Evolutionary conservation across 2,797 vertebrate genomes (phyloP), one percentile per base, ranked within the genome.

Genomic region (Setipinna tenuifilis): DNA sequence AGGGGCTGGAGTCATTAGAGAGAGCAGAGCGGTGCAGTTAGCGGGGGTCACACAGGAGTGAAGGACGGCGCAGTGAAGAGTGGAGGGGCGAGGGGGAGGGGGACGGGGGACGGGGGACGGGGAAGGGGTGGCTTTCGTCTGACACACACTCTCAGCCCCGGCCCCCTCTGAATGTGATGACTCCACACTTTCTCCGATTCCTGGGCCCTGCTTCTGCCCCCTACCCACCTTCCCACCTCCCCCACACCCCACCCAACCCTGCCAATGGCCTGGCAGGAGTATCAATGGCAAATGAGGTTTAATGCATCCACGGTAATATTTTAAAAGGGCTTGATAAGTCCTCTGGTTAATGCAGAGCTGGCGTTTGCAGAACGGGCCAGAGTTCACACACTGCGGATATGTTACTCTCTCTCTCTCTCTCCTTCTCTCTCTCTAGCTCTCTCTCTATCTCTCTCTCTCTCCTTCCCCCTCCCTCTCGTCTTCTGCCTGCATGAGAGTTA

Each of bases 261-360:
- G 87, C 87, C 84, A 82, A 48, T 85, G 83, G 58, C 41, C 84
- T 48, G 16, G 57, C 84, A 58, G 25, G 46, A 81, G 61, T 59
- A 87, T 91, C 90, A 89, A 82, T 87, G 65, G 83, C 86, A 85
- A 83, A 88, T 88, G 85, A 90, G 46, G 82, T 87, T 86, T 92
- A 90, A 90, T 89, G 89, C 86, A 81, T 46, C 86, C 68, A 62
- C 50, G 62, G 85, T 90, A 88, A 89, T 87, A 88, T 89, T 91
- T 90, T 86, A 90, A 91, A 90, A 90, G 86, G 71, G 85, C 83
- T 80, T 82, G 87, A 88, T 87, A 89, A 90, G 85, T 81, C 75
- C 21, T 80, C 44, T 50, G 41, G 82, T 89, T 89, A 88, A 90
- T 89, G 90, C 87, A 80, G 84, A 25, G 44, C 82, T 87, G 81